These are phyloP conservation scores for Altica lythri DNA, from an alignment of 2,888 invertebrate genomes.

Conservation along the genomic window DNA sequence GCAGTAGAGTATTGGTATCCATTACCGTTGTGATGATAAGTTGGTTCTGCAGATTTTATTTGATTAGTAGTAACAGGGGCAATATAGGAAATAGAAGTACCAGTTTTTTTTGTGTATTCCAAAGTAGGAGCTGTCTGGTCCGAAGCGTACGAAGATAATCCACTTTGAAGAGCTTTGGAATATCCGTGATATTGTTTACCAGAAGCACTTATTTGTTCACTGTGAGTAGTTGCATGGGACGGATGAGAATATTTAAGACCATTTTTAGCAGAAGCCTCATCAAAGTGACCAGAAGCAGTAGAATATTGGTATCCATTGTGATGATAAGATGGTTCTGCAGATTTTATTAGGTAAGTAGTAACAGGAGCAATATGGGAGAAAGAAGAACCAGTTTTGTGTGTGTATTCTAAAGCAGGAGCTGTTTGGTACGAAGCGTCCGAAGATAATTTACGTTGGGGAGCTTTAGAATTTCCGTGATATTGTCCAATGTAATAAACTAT, in stretches of 20 bases:
- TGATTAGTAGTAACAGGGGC: background rate
- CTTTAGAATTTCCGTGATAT: background rate
- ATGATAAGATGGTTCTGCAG: background rate
- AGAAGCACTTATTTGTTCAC: background rate
- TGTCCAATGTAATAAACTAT: background rate
- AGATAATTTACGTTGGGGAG: background rate
- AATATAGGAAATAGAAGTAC: background rate
- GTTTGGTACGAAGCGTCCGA: conserved; percentile 5
- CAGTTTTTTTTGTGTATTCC: background rate
- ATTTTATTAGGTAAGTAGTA: background rate
- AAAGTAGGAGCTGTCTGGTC: conserved; percentile 2
- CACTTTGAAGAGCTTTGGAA: background rate
- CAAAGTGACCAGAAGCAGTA: background rate
- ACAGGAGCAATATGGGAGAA: background rate
- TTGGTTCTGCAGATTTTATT: background rate
- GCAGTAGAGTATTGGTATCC: background rate
- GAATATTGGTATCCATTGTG: background rate
- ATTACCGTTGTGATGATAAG: background rate
- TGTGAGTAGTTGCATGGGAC: background rate
- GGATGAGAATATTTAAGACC: no score
- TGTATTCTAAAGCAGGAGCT: background rate
- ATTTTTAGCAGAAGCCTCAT: no score
- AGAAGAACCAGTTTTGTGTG: background rate
- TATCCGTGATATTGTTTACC: conserved; percentile 1
- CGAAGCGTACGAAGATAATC: conserved; percentile 8